phyloP scores from a whole-genome alignment of 1,140 invertebrate species.

The Cheumatopsyche charites region DNA sequence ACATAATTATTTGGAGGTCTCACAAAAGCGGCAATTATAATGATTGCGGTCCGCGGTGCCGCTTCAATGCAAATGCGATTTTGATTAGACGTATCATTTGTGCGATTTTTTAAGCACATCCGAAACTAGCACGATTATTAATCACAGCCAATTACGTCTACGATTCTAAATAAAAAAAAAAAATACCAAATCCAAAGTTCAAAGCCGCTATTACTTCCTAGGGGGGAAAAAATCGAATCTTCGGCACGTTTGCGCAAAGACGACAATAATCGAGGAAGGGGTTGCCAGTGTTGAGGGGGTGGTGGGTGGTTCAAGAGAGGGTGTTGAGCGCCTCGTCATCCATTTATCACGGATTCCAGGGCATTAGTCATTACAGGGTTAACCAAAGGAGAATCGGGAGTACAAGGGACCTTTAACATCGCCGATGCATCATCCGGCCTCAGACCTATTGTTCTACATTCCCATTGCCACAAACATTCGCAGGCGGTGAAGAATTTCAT shows the following conservation, averaged over 20 bases:
- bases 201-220: no score
- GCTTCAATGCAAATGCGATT: constrained; percentile 27
- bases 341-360: constrained; percentile 45
- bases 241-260: background rate
- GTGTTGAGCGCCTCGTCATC: constrained; percentile 42
- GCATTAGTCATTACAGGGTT: constrained; percentile 42
- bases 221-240: constrained; percentile 28
- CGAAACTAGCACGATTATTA: constrained; percentile 7
- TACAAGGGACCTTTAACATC: constrained; percentile 37
- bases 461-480: constrained; percentile 41
- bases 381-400: constrained; percentile 32
- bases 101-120: constrained; percentile 8
- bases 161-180: background rate
- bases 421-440: constrained; percentile 34
- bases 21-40: constrained; percentile 4
- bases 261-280: background rate
- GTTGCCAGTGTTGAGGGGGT: background rate
- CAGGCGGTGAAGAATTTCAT: constrained; percentile 27
- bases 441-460: constrained; percentile 40
- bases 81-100: constrained; percentile 34
- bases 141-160: constrained; percentile 13
- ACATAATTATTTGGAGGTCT: background rate
- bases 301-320: background rate
- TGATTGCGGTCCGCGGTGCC: constrained; percentile 19
- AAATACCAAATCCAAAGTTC: constrained; percentile 16